Conservation (phyloP, 2,888 invertebrate species). For the Pelosia muscerda region DNA sequence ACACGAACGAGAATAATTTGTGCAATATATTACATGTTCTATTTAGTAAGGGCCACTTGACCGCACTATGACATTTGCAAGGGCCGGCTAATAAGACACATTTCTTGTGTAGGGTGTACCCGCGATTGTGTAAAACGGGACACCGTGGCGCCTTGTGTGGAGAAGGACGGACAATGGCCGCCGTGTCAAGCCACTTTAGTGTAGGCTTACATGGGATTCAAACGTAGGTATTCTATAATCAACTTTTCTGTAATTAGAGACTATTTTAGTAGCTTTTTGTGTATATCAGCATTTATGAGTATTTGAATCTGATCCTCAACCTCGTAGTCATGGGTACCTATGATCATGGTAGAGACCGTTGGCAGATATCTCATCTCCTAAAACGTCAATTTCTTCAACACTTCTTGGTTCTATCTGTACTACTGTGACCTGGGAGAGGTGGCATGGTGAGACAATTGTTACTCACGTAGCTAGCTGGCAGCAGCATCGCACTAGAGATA, state of each 20-base stretch:
- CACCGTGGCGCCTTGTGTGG: constrained; percentile 68
- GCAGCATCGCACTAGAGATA: no score
- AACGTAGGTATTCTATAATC: constrained; percentile 19
- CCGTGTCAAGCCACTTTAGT: constrained; percentile 56
- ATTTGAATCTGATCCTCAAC: background rate
- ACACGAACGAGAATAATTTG: constrained; percentile 41
- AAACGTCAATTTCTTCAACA: no score
- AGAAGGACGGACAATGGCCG: constrained; percentile 73
- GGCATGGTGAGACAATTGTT: no score
- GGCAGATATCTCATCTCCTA: no score
- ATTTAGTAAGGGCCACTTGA: constrained; percentile 48
- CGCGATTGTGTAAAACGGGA: constrained; percentile 67
- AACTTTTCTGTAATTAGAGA: background rate
- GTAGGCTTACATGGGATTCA: constrained; percentile 57
- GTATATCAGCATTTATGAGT: background rate
- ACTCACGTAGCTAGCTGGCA: no score
- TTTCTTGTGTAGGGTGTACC: constrained; percentile 68
- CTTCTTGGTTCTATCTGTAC: no score
- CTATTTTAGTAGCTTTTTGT: background rate
- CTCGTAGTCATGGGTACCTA: no score
- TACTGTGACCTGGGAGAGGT: no score
- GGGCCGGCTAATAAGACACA: constrained; percentile 76
- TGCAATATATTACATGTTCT: constrained; percentile 53
- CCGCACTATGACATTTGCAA: constrained; percentile 67
- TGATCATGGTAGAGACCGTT: no score